A percentile compares a stretch with the other conserved stretches of the same genome.
Conservation (phyloP, 2,888 invertebrate genomes). For the Ichneumon xanthorius region DNA sequence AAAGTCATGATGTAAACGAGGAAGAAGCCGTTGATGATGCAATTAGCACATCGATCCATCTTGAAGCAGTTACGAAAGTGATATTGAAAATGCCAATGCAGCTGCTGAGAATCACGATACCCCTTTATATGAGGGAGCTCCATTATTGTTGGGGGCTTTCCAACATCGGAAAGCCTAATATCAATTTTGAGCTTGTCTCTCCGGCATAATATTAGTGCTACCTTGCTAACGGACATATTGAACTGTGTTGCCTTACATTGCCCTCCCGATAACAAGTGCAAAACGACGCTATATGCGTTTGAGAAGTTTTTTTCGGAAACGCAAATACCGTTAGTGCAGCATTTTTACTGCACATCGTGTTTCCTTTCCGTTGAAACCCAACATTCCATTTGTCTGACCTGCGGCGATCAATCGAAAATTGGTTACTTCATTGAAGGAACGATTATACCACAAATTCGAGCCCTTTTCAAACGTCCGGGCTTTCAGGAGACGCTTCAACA, state of each 20-base stretch:
- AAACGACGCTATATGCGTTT: constrained; percentile 11
- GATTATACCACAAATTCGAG: constrained; percentile 17
- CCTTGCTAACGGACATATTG: constrained; percentile 19
- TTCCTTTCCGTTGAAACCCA: background rate
- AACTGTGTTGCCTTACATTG: constrained; percentile 25
- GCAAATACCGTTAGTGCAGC: constrained; percentile 2
- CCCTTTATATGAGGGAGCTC: constrained; percentile 31
- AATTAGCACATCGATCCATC: too few species aligned
- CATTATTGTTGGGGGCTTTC: too few species aligned
- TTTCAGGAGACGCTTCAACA: constrained; percentile 34
- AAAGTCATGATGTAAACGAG: too few species aligned
- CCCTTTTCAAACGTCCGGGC: constrained; percentile 40
- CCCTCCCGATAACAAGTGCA: constrained; percentile 1
- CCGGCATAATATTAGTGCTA: constrained; percentile 19
- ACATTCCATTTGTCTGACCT: constrained; percentile 1
- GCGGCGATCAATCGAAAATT: background rate
- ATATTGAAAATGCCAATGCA: background rate
- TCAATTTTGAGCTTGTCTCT: constrained; percentile 26
- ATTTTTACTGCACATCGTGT: constrained; percentile 18
- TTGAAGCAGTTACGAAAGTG: too few species aligned
- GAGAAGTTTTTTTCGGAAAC: constrained; percentile 6
- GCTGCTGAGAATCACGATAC: background rate
- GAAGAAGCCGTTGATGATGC: too few species aligned
- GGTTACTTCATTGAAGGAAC: constrained; percentile 25
- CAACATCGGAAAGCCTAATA: constrained; percentile 35